A percentile compares a stretch with the other conserved stretches of the same genome.
Conservation (phyloP, 2,113 vertebrate genomes). For the Fregetta grallaria region DNA sequence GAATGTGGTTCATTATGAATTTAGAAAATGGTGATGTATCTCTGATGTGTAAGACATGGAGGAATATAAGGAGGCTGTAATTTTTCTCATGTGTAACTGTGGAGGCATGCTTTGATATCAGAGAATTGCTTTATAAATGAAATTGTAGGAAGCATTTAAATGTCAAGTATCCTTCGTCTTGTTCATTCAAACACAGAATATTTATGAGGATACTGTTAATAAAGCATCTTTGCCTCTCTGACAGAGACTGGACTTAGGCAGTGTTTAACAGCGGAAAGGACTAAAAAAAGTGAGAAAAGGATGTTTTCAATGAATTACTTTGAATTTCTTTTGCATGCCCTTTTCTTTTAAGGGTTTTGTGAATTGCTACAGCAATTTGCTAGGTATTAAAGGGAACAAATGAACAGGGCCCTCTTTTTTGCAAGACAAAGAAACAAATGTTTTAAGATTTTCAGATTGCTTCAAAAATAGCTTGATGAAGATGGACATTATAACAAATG, state of each 20-base stretch:
- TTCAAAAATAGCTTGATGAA: conserved; percentile 53
- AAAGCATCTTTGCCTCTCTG: neutral
- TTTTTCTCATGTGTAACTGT: neutral
- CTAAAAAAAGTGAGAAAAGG: conserved; percentile 1
- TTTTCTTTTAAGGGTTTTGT: conserved; percentile 24
- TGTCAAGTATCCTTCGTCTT: conserved; percentile 7
- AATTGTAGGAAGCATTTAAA: conserved; percentile 28
- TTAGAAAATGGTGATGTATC: neutral
- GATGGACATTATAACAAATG: conserved; percentile 44
- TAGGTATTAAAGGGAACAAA: conserved; percentile 34
- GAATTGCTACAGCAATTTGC: conserved; percentile 31
- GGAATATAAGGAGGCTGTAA: neutral
- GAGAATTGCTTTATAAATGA: conserved; percentile 7
- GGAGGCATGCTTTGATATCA: neutral
- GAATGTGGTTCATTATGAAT: neutral
- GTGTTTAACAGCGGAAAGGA: neutral
- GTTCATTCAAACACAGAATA: neutral
- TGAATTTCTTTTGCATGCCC: neutral
- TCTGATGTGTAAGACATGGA: neutral
- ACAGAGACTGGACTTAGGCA: neutral
- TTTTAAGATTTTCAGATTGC: conserved; percentile 38
- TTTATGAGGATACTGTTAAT: conserved; percentile 28
- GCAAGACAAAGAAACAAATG: conserved; percentile 41
- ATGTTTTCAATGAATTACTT: conserved; percentile 17
- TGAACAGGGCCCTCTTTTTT: conserved; percentile 3